A percentile compares a stretch with the other conserved stretches of the same genome.
phyloP scores from a whole-genome alignment of 2,797 vertebrate genomes.

The Poecile montanus region DNA sequence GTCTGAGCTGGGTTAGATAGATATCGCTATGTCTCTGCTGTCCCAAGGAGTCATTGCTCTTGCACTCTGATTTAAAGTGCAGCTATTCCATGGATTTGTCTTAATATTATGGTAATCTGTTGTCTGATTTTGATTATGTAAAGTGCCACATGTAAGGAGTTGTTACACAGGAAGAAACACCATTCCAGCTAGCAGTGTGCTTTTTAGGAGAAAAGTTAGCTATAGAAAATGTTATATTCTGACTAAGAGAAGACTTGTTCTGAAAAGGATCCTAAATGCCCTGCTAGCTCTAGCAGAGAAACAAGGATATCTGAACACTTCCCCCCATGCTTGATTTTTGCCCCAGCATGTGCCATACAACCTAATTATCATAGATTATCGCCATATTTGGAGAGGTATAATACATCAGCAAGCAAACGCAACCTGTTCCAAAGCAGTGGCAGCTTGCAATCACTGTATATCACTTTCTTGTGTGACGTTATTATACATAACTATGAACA shows the following conservation, averaged over 20 bases:
- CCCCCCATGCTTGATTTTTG: not conserved
- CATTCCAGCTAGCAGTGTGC: not conserved
- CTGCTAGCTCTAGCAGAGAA: not conserved
- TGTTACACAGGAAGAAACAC: not conserved
- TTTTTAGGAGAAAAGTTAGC: not conserved
- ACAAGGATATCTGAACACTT: not conserved
- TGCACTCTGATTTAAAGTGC: not conserved
- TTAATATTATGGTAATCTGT: not conserved
- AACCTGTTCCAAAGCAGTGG: not conserved
- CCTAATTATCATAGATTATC: not conserved
- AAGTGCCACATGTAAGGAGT: not conserved
- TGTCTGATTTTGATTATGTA: rapidly evolving
- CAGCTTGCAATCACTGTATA: not conserved
- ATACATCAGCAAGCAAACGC: not conserved
- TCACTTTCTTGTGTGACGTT: not conserved
- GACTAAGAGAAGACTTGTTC: not conserved
- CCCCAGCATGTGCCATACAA: not conserved
- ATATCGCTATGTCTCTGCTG: not conserved
- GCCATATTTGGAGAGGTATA: not conserved
- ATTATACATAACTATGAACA: not conserved
- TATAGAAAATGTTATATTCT: not conserved
- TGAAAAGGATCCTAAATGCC: not conserved
- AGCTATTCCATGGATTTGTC: not conserved
- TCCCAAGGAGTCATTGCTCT: not conserved
- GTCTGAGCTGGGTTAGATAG: not conserved